A percentile compares a stretch with the other conserved stretches of the same genome.
phyloP scores from a whole-genome alignment of 1,140 invertebrate species.

The Coboldia fuscipes region DNA sequence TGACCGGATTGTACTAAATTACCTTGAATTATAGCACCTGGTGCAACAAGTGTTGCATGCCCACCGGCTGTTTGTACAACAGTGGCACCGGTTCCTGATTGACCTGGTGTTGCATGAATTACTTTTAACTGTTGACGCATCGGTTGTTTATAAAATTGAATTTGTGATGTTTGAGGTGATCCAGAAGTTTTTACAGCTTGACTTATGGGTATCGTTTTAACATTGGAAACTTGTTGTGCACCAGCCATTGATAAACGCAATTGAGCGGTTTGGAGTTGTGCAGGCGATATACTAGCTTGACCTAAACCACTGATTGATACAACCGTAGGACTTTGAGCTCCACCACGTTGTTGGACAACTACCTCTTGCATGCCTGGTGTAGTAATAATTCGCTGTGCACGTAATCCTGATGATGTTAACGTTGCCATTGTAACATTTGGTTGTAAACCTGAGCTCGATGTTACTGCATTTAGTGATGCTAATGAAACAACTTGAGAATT shows the following conservation, averaged over 20 bases:
- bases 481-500: constrained; percentile 18
- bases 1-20: constrained; percentile 10
- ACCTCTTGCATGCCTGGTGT: constrained; percentile 20
- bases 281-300: constrained; percentile 16
- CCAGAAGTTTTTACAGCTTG: constrained; percentile 20
- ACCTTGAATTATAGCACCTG: constrained; percentile 14
- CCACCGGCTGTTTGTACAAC: constrained; percentile 13
- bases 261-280: constrained; percentile 24
- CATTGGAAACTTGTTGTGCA: constrained; percentile 17
- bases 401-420: constrained; percentile 17
- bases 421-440: constrained; percentile 21
- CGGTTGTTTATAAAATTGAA: constrained; percentile 26
- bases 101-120: constrained; percentile 11
- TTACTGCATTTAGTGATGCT: constrained; percentile 12
- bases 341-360: constrained; percentile 13
- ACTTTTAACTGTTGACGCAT: constrained; percentile 21
- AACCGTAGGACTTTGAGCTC: constrained; percentile 20
- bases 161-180: constrained; percentile 22
- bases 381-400: constrained; percentile 24
- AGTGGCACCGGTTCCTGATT: constrained; percentile 10
- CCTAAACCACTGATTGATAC: constrained; percentile 18
- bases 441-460: constrained; percentile 19
- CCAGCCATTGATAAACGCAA: constrained; percentile 23
- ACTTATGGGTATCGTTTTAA: constrained; percentile 21
- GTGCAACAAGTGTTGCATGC: constrained; percentile 8